Evolutionary conservation across 2,113 vertebrate species (phyloP).

Genomic region (Ophiodon elongatus): DNA sequence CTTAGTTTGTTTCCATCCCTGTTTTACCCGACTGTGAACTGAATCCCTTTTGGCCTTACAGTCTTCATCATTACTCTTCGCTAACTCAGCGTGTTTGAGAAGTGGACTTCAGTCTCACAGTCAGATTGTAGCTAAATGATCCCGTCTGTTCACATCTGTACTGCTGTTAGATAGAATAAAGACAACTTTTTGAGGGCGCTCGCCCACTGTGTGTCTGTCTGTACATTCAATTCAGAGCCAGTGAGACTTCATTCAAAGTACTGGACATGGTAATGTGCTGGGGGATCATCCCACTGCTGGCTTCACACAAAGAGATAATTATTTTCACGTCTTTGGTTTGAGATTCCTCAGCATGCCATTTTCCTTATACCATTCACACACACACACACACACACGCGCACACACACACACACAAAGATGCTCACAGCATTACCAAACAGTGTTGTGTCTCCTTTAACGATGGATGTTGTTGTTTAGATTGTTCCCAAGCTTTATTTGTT

Average conservation of each 20-base stretch:
- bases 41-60: constrained; percentile 69
- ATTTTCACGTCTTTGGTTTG: background rate
- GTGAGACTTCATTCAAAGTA: constrained; percentile 29
- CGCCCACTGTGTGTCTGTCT: constrained; percentile 63
- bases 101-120: constrained; percentile 52
- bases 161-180: constrained; percentile 79
- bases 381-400: background rate
- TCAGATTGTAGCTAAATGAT: constrained; percentile 71
- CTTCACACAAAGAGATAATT: constrained; percentile 26
- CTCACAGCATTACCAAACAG: constrained; percentile 24
- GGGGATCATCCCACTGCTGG: constrained; percentile 11
- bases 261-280: constrained; percentile 42
- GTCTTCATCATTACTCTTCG: constrained; percentile 42
- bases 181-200: constrained; percentile 58
- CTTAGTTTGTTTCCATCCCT: constrained; percentile 48
- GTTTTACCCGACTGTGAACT: constrained; percentile 63
- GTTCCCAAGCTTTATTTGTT: constrained; percentile 60
- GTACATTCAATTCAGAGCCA: constrained; percentile 60
- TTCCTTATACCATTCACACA: constrained; percentile 6
- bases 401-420: background rate
- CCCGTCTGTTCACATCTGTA: constrained; percentile 68
- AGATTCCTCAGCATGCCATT: constrained; percentile 23
- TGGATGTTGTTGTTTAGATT: constrained; percentile 59
- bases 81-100: constrained; percentile 44
- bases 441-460: constrained; percentile 41